Conservation (phyloP, 2,113 vertebrate species). For the Microtus richardsoni region DNA sequence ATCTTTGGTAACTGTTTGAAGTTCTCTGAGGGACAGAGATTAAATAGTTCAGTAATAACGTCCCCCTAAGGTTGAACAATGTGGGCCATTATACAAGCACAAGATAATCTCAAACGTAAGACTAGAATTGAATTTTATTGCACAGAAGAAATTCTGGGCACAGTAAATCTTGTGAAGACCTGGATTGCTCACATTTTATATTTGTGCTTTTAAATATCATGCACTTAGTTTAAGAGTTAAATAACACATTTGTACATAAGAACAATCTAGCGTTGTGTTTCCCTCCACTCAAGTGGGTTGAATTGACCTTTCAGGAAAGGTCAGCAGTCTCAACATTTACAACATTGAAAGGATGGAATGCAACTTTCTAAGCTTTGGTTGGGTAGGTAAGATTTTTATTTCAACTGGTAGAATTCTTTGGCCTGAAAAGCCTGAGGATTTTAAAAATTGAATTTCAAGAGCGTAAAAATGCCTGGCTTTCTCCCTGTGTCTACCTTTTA, state of each 20-base stretch:
- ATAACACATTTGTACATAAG: background rate
- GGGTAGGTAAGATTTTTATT: conserved; percentile 54
- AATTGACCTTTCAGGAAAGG: background rate
- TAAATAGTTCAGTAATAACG: background rate
- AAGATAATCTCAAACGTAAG: background rate
- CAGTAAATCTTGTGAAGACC: background rate
- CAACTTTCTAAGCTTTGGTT: conserved; percentile 51
- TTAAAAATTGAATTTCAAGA: background rate
- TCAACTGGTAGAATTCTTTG: conserved; percentile 62
- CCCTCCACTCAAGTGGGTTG: background rate
- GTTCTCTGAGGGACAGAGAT: background rate
- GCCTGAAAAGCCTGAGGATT: background rate
- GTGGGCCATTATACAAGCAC: background rate
- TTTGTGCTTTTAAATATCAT: conserved; percentile 17
- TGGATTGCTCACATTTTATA: background rate
- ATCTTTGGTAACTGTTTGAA: background rate
- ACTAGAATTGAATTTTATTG: background rate
- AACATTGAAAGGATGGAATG: conserved; percentile 30
- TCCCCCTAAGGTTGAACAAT: background rate
- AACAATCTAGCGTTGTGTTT: background rate
- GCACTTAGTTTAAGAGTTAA: conserved; percentile 53
- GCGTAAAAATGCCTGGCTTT: conserved; percentile 59
- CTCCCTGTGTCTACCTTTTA: conserved; percentile 48
- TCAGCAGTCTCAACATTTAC: background rate
- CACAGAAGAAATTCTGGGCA: background rate